phyloP scores from a whole-genome alignment of 2,113 vertebrate genomes.

The Scalopus aquaticus region DNA sequence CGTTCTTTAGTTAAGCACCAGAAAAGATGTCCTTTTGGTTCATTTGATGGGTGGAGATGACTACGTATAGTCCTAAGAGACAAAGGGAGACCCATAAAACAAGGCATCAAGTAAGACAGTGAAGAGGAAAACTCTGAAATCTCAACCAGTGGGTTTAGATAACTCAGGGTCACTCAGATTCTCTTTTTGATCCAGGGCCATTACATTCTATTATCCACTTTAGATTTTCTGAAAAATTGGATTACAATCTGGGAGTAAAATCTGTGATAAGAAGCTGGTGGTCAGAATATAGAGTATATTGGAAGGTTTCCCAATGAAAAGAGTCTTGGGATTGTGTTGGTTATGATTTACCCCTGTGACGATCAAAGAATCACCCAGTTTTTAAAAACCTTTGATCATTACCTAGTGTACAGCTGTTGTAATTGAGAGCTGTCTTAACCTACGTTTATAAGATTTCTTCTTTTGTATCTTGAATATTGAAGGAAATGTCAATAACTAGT shows the following conservation, averaged over 20 bases:
- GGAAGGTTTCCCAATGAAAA: background rate
- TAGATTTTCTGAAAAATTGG: background rate
- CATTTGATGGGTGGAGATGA: background rate
- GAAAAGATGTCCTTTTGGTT: background rate
- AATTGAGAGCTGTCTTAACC: background rate
- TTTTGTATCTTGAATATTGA: background rate
- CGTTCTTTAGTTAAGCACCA: background rate
- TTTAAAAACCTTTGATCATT: background rate
- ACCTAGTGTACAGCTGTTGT: background rate
- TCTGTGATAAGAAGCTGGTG: background rate
- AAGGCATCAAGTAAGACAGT: background rate
- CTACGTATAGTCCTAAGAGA: background rate
- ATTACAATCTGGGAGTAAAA: background rate
- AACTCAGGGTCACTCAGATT: background rate
- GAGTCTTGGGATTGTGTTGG: no score
- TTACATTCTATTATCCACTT: background rate
- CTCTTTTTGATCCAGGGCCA: background rate
- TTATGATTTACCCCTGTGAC: background rate
- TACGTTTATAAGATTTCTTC: background rate
- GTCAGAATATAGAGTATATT: background rate
- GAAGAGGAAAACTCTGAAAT: background rate
- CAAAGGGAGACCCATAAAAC: background rate
- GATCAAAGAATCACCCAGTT: background rate
- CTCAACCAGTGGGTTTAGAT: background rate
- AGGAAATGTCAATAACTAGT: background rate